Evolutionary conservation across 2,113 vertebrate species (phyloP), one percentile per base, ranked within the genome.

Genomic region (Rhinogobius similis): DNA sequence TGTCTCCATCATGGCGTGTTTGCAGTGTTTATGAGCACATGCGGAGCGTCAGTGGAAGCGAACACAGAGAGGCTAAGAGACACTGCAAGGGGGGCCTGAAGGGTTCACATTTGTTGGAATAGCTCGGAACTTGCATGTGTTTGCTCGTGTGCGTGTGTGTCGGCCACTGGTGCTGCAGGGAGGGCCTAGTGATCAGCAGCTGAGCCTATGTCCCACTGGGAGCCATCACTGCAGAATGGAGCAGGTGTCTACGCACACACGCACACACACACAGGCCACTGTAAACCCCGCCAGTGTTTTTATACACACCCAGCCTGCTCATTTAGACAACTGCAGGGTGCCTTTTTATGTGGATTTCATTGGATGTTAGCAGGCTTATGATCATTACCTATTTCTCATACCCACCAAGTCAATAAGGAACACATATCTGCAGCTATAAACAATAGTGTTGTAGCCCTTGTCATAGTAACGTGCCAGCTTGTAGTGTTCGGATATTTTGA

Each of bases 141-240:
- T 68, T 46, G 74, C 55, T 58, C 32, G 68, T 71, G 77, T n/a
- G 44, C 59, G 64, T 56, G 61, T 69, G 70, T 69, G 73, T 48
- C 74, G 81, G 87, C 88, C 82, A 86, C 84, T 85, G 84, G 85
- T 87, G 85, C 90, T 90, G 83, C 86, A 85, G 86, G 90, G 85
- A 82, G 87, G 83, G 85, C 89, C 85, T 82, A 82, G 88, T 88
- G 87, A 86, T 85, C 87, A 90, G 90, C 91, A 92, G 91, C 91
- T 92, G 91, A 92, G 88, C 86, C 89, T 83, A 68, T 67, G 82
- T 90, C 89, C 89, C 87, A 68, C 81, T 86, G 92, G 91, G 91
- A 91, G 77, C 76, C 83, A 82, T 91, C 87, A 84, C 89, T 88
- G 83, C 88, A 86, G 85, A 86, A 88, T 89, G 89, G 86, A 92